A percentile compares a stretch with the other conserved stretches of the same genome.
Conservation (phyloP, 2,888 invertebrate species). For the Lochmaea capreae region DNA sequence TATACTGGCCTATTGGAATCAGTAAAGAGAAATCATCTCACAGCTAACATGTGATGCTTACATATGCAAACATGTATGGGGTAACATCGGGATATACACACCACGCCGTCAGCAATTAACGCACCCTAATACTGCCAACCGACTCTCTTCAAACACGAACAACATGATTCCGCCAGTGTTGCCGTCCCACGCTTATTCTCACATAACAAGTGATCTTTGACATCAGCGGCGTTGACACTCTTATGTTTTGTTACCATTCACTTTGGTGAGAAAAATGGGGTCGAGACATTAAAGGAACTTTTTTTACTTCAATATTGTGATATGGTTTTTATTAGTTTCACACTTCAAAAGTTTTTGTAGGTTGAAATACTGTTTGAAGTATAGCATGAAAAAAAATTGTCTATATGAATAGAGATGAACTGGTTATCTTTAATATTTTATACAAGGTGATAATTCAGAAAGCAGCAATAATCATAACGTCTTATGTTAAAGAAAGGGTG, state of each 20-base stretch:
- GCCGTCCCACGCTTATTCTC: conserved; percentile 50
- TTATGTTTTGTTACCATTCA: background rate
- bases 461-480: background rate
- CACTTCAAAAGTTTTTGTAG: background rate
- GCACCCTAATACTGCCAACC: conserved; percentile 56
- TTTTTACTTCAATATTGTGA: background rate
- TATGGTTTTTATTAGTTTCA: background rate
- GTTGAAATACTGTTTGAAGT: background rate
- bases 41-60: conserved; percentile 56
- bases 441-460: background rate
- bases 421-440: background rate
- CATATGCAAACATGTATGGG: conserved; percentile 57
- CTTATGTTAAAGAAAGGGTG: background rate
- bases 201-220: conserved; percentile 43
- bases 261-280: background rate
- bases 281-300: background rate
- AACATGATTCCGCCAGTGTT: conserved; percentile 19
- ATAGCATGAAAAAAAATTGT: background rate
- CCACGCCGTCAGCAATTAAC: conserved; percentile 60
- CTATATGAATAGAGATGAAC: background rate
- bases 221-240: background rate
- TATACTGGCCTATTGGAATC: conserved; percentile 23
- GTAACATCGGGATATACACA: conserved; percentile 46
- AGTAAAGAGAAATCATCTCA: conserved; percentile 41
- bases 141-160: conserved; percentile 55